Evolutionary conservation across 2,888 invertebrate species (phyloP).

Genomic region (Physocephala rufipes): DNA sequence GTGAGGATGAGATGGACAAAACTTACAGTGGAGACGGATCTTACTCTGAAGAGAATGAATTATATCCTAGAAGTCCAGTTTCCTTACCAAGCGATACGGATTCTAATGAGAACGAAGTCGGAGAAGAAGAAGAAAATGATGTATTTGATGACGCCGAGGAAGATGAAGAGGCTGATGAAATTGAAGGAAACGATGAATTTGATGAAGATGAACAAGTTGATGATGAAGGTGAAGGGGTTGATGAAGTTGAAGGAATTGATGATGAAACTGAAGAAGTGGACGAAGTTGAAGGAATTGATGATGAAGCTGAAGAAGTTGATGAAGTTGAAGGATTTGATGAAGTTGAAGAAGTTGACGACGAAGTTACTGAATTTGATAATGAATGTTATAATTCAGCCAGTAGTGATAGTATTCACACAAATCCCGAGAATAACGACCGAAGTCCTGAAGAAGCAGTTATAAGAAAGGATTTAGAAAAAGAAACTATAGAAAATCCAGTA

Average conservation of each 20-base stretch:
- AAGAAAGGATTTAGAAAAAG: too few species aligned
- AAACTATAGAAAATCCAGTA: too few species aligned
- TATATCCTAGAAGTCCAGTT: background rate
- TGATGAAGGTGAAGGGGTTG: background rate
- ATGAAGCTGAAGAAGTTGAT: background rate
- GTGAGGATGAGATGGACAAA: conserved; percentile 7
- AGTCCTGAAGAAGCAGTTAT: too few species aligned
- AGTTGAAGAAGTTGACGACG: background rate
- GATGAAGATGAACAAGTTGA: background rate
- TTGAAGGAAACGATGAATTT: conserved; percentile 2
- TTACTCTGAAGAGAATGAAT: background rate
- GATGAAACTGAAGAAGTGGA: background rate
- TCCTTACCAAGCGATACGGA: conserved; percentile 21
- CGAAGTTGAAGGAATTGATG: background rate
- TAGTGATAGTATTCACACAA: background rate
- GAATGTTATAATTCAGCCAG: background rate
- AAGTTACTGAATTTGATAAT: background rate
- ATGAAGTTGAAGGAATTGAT: background rate
- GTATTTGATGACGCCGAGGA: conserved; percentile 39
- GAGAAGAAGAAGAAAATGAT: conserved; percentile 26
- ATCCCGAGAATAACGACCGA: too few species aligned
- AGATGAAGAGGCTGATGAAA: conserved; percentile 15
- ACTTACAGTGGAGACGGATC: background rate
- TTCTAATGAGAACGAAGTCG: conserved; percentile 16
- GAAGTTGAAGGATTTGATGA: background rate